Percentiles rank a stretch among this genome's conserved stretches.
phyloP scores from a whole-genome alignment of 2,797 vertebrate species.

The Lithobates pipiens region DNA sequence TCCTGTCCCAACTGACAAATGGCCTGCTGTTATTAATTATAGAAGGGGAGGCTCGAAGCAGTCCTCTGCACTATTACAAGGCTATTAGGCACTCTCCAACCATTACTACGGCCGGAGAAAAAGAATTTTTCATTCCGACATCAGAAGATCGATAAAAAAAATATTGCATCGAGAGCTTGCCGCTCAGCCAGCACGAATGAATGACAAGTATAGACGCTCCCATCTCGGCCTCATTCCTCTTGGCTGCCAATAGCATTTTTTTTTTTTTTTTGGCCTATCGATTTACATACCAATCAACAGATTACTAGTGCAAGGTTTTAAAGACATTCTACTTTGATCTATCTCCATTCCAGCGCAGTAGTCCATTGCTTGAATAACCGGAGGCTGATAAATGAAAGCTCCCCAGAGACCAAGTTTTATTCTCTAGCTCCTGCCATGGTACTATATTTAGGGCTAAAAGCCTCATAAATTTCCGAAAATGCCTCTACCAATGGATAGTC shows the following conservation, averaged over 20 bases:
- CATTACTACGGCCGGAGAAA: conserved; percentile 36
- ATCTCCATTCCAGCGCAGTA: conserved; percentile 49
- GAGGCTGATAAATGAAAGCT: conserved; percentile 65
- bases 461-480: conserved; percentile 64
- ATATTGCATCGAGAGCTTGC: conserved; percentile 32
- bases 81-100: conserved; percentile 41
- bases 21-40: conserved; percentile 45
- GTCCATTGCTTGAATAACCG: conserved; percentile 57
- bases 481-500: conserved; percentile 61
- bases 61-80: conserved; percentile 25
- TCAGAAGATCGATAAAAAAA: conserved; percentile 44
- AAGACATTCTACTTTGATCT: conserved; percentile 53
- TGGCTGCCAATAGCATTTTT: conserved; percentile 44
- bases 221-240: conserved; percentile 23
- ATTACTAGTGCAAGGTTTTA: conserved; percentile 49
- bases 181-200: conserved; percentile 16
- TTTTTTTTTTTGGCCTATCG: conserved; percentile 30
- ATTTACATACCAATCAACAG: conserved; percentile 62
- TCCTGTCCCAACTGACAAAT: conserved; percentile 35
- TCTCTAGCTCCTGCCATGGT: conserved; percentile 65
- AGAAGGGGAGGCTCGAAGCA: conserved; percentile 16
- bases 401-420: conserved; percentile 66
- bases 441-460: conserved; percentile 67
- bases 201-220: conserved; percentile 20
- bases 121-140: conserved; percentile 31